phyloP scores from a whole-genome alignment of 2,888 invertebrate species.

The Thelaira solivaga region DNA sequence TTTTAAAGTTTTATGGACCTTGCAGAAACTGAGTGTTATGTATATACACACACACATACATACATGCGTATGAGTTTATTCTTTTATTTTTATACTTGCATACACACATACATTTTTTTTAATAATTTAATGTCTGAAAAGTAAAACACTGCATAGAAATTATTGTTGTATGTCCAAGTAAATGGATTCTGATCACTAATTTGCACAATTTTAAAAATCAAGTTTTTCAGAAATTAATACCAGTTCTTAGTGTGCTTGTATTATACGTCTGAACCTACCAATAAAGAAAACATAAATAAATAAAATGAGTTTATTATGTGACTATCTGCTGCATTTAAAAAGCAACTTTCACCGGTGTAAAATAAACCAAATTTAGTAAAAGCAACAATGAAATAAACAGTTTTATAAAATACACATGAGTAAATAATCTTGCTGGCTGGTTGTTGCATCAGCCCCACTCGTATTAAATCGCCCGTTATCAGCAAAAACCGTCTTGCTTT shows the following conservation, averaged over 20 bases:
- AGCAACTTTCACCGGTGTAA: constrained; percentile 40
- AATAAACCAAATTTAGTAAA: neutral
- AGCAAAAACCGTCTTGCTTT: constrained; percentile 36
- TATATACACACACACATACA: neutral
- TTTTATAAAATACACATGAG: neutral
- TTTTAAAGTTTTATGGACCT: too few species aligned
- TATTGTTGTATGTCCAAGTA: too few species aligned
- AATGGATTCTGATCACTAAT: neutral
- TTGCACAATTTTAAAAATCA: neutral
- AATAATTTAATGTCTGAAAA: too few species aligned
- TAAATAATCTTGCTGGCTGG: neutral
- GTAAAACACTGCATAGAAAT: too few species aligned
- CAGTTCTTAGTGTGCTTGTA: constrained; percentile 6
- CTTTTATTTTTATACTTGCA: neutral
- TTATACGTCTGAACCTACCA: constrained; percentile 38
- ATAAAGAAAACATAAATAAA: neutral
- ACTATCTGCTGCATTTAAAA: constrained; percentile 1
- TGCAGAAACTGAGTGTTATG: too few species aligned
- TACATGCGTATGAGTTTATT: neutral
- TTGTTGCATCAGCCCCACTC: neutral
- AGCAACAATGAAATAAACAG: neutral
- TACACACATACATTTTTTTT: neutral
- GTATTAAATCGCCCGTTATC: neutral
- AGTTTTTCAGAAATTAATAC: constrained; percentile 18
- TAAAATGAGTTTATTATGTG: neutral